Percentiles rank a stretch among this genome's conserved stretches.
phyloP scores from a whole-genome alignment of 2,113 vertebrate genomes.

The Actenoides lindsayi region DNA sequence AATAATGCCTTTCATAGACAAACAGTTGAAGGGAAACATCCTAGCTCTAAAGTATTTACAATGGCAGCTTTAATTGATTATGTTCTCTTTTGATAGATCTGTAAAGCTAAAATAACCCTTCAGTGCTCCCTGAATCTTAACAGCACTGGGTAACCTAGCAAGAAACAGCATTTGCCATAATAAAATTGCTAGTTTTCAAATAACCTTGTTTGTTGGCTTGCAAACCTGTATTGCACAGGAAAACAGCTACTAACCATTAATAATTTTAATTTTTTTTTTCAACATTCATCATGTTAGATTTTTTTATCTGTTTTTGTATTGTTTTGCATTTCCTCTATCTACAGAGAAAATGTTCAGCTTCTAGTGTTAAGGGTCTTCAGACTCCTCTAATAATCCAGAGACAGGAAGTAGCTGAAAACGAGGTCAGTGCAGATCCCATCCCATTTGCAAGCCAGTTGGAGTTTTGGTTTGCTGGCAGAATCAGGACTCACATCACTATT shows the following conservation, averaged over 20 bases:
- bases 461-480: neutral
- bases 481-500: neutral
- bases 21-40: slow-evolving; percentile 26
- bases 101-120: neutral
- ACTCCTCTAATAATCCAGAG: neutral
- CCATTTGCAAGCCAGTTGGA: neutral
- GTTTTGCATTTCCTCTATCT: neutral
- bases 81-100: neutral
- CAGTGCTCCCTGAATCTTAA: neutral
- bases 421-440: neutral
- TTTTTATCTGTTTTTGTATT: neutral
- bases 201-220: neutral
- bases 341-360: neutral
- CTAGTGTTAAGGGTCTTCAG: neutral
- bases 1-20: slow-evolving; percentile 37
- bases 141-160: neutral
- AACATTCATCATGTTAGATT: neutral
- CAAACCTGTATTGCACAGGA: neutral
- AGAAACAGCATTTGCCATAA: neutral
- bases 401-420: neutral
- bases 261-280: neutral
- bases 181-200: neutral
- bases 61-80: neutral
- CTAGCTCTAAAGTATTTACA: neutral
- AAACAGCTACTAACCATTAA: neutral